Conservation (phyloP, 2,797 vertebrate species). For the Falco berigora region DNA sequence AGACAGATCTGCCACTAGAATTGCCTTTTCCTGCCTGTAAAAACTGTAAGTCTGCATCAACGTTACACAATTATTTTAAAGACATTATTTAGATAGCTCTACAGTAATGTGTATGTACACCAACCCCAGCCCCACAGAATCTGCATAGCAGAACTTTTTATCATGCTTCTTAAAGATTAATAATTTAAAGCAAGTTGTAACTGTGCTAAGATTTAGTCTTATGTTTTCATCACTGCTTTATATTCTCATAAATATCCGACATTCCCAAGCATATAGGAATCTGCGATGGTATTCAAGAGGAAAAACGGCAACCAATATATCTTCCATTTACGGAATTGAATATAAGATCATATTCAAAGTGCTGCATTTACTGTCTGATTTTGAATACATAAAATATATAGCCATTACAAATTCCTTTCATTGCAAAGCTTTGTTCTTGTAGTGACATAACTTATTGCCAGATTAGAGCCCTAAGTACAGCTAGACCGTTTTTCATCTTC, state of each 20-base stretch:
- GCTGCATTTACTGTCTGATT: constrained; percentile 55
- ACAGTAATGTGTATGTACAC: neutral
- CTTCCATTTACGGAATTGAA: constrained; percentile 57
- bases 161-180: constrained; percentile 55
- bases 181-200: constrained; percentile 70
- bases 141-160: constrained; percentile 62
- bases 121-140: constrained; percentile 10
- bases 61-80: constrained; percentile 22
- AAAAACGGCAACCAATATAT: constrained; percentile 56
- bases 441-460: constrained; percentile 56
- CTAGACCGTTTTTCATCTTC: constrained; percentile 28
- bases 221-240: constrained; percentile 56
- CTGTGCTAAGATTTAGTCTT: constrained; percentile 59
- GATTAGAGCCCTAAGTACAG: constrained; percentile 45
- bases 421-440: constrained; percentile 60
- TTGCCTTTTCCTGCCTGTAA: constrained; percentile 27
- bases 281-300: constrained; percentile 52
- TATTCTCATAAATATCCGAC: constrained; percentile 59
- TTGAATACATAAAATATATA: constrained; percentile 64
- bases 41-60: neutral
- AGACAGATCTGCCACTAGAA: constrained; percentile 1
- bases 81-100: constrained; percentile 4
- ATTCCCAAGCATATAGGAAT: constrained; percentile 58
- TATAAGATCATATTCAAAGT: constrained; percentile 64
- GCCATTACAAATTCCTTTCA: constrained; percentile 59